Conservation (phyloP, 1,140 invertebrate genomes). For the Cotesia glomerata region DNA sequence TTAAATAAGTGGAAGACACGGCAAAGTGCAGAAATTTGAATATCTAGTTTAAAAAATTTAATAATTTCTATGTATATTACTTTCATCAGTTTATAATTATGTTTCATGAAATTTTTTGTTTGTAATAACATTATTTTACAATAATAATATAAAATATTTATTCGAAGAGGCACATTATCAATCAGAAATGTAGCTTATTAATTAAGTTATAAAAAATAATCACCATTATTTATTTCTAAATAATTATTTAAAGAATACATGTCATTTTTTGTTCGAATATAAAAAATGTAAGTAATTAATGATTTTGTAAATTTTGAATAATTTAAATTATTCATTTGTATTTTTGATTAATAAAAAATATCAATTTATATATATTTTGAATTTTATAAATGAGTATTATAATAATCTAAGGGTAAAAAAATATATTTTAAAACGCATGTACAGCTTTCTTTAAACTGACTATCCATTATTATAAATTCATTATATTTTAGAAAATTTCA, state of each 20-base stretch:
- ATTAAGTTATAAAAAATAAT: slow-evolving; percentile 13
- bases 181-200: neutral
- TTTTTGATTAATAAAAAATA: neutral
- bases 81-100: neutral
- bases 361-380: neutral
- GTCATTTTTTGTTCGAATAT: too few relatives aligned
- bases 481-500: slow-evolving; percentile 4
- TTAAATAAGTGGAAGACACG: slow-evolving; percentile 2
- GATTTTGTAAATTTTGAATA: too few relatives aligned
- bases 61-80: neutral
- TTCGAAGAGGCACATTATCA: neutral
- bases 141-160: neutral
- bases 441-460: neutral
- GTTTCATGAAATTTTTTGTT: neutral
- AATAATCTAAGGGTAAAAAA: slow-evolving; percentile 50
- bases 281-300: too few relatives aligned
- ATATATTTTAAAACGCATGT: slow-evolving; percentile 43
- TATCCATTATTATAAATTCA: neutral
- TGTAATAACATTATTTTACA: neutral
- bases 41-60: neutral
- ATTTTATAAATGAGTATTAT: slow-evolving; percentile 12
- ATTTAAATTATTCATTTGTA: neutral
- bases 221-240: neutral
- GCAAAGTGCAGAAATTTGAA: neutral
- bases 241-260: too few relatives aligned